phyloP scores from a whole-genome alignment of 2,888 invertebrate species.

The Euspilapteryx auroguttella region DNA sequence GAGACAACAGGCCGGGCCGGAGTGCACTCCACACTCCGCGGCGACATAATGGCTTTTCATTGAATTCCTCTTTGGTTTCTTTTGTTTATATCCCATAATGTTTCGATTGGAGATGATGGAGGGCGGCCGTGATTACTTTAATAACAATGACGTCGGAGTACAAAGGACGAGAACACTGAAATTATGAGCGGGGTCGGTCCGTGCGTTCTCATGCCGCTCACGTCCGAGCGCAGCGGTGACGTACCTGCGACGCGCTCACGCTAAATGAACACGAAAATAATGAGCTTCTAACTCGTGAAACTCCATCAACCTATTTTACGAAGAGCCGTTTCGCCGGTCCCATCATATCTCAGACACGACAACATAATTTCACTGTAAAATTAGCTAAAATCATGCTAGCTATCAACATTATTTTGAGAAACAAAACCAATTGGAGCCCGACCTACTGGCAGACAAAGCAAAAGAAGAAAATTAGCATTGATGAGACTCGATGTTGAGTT shows the following conservation, averaged over 20 bases:
- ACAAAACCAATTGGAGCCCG: conserved; percentile 1
- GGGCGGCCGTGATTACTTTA: conserved; percentile 56
- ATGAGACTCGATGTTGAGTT: not conserved
- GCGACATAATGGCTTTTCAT: conserved; percentile 59
- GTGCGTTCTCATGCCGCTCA: conserved; percentile 49
- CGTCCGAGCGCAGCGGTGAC: conserved; percentile 28
- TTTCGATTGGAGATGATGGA: conserved; percentile 55
- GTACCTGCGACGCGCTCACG: conserved; percentile 11
- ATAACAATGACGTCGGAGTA: conserved; percentile 49
- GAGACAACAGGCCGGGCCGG: conserved; percentile 41
- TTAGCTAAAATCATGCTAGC: not conserved
- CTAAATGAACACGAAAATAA: not conserved
- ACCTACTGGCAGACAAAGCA: not conserved
- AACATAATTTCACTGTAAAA: not conserved
- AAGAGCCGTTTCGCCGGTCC: too few relatives aligned
- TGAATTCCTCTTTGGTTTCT: conserved; percentile 55
- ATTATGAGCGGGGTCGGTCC: conserved; percentile 47
- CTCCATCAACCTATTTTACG: too few relatives aligned
- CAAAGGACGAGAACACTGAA: conserved; percentile 48
- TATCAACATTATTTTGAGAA: not conserved
- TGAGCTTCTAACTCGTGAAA: not conserved
- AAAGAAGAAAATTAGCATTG: not conserved
- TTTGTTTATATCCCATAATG: conserved; percentile 61
- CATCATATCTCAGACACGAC: not conserved
- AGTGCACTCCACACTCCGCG: conserved; percentile 45